A percentile compares a stretch with the other conserved stretches of the same genome.
These are phyloP conservation scores for Spodoptera picta DNA, from an alignment of 2,888 invertebrate species.

Conservation along the genomic window DNA sequence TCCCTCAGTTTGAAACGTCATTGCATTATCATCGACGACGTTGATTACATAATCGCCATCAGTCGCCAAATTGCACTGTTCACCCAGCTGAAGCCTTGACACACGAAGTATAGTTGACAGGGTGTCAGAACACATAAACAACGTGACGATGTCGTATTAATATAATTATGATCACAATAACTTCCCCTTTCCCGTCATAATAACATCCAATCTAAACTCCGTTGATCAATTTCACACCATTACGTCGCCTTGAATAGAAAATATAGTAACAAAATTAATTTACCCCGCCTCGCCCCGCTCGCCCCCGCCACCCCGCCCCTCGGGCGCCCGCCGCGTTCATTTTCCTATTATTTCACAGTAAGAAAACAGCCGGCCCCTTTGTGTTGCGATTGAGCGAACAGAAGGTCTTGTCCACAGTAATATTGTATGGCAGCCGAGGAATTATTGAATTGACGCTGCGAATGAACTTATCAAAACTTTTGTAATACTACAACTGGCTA, in stretches of 20 bases:
- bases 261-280: conserved; percentile 58
- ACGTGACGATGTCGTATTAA: conserved; percentile 3
- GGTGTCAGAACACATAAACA: conserved; percentile 8
- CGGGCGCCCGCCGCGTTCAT: conserved; percentile 39
- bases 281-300: conserved; percentile 18
- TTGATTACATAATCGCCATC: too few relatives aligned
- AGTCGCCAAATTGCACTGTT: too few relatives aligned
- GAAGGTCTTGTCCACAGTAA: conserved; percentile 41
- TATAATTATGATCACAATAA: conserved; percentile 23
- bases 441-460: conserved; percentile 6
- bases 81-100: neutral
- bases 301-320: neutral
- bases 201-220: conserved; percentile 46
- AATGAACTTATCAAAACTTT: neutral
- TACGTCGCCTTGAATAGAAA: conserved; percentile 50
- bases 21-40: too few relatives aligned
- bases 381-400: conserved; percentile 46
- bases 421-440: conserved; percentile 24
- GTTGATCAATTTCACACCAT: conserved; percentile 54
- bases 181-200: conserved; percentile 28
- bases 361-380: conserved; percentile 55
- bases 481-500: neutral
- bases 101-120: neutral
- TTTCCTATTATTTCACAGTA: conserved; percentile 58
- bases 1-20: too few relatives aligned